Evolutionary conservation across 2,797 vertebrate species (phyloP).

Genomic region (Salarias fasciatus): DNA sequence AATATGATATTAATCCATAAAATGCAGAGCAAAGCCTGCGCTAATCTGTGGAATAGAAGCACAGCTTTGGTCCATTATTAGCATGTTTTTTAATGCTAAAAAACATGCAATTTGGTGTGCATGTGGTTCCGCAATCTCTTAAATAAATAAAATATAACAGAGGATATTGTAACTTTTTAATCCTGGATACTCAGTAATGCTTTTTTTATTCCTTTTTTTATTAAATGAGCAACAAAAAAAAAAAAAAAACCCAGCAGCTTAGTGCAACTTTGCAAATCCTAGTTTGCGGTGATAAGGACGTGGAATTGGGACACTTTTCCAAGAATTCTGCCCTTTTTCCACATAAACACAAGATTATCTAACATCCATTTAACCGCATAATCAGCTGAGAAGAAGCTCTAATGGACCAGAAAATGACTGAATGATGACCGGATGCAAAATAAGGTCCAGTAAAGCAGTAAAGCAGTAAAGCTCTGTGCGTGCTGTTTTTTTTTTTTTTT

Average conservation of each 20-base stretch:
- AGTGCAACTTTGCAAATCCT: conserved; percentile 60
- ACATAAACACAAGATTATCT: conserved; percentile 46
- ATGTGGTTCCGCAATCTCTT: conserved; percentile 28
- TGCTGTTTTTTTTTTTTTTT: neutral
- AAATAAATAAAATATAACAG: conserved; percentile 29
- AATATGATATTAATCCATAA: conserved; percentile 38
- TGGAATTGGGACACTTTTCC: conserved; percentile 51
- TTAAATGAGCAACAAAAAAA: conserved; percentile 42
- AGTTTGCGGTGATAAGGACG: conserved; percentile 45
- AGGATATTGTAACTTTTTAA: conserved; percentile 37
- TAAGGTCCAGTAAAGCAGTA: conserved; percentile 5
- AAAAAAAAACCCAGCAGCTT: conserved; percentile 46
- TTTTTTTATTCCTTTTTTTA: too few relatives aligned
- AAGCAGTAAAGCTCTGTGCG: neutral
- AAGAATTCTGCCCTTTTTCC: conserved; percentile 35
- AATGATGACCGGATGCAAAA: neutral
- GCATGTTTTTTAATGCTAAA: neutral
- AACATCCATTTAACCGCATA: conserved; percentile 43
- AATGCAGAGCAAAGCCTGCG: conserved; percentile 29
- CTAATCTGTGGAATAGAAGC: conserved; percentile 43
- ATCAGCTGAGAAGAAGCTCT: conserved; percentile 18
- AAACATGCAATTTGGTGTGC: neutral
- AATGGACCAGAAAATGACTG: conserved; percentile 14
- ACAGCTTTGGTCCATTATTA: conserved; percentile 10
- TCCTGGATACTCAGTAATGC: conserved; percentile 24